Percentiles rank a stretch among this genome's conserved stretches.
Evolutionary conservation across 2,888 invertebrate genomes (phyloP).

Genomic region (Timandra comae): DNA sequence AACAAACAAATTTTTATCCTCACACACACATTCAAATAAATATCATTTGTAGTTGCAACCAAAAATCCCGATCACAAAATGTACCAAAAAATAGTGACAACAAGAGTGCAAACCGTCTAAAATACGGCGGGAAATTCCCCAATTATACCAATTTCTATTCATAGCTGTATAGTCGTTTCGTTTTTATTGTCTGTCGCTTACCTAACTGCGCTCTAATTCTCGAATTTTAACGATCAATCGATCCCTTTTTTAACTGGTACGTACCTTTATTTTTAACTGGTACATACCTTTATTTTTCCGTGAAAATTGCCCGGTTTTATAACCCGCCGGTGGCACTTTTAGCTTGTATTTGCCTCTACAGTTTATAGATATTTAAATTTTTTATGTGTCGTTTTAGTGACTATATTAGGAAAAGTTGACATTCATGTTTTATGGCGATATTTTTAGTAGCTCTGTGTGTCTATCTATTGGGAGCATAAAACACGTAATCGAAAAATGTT

Average conservation of each 20-base stretch:
- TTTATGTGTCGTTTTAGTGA: conserved; percentile 4
- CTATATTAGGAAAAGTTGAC: no score
- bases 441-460: no score
- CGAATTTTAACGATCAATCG: conserved; percentile 17
- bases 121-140: conserved; percentile 18
- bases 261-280: no score
- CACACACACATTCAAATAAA: no score
- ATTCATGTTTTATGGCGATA: no score
- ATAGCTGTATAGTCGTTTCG: conserved; percentile 18
- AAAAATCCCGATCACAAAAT: neutral
- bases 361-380: neutral
- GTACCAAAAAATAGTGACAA: conserved; percentile 2
- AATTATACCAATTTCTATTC: conserved; percentile 28
- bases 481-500: no score
- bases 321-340: neutral
- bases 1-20: no score
- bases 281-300: conserved; percentile 10
- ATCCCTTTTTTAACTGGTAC: conserved; percentile 7
- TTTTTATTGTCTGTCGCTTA: conserved; percentile 21
- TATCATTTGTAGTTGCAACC: no score
- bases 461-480: no score
- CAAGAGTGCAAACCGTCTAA: conserved; percentile 5
- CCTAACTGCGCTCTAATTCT: conserved; percentile 22
- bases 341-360: conserved; percentile 3
- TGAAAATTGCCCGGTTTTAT: conserved; percentile 1